Evolutionary conservation across 1,140 invertebrate genomes (phyloP), one percentile per base, ranked within the genome.

Genomic region (Cydia fagiglandana): DNA sequence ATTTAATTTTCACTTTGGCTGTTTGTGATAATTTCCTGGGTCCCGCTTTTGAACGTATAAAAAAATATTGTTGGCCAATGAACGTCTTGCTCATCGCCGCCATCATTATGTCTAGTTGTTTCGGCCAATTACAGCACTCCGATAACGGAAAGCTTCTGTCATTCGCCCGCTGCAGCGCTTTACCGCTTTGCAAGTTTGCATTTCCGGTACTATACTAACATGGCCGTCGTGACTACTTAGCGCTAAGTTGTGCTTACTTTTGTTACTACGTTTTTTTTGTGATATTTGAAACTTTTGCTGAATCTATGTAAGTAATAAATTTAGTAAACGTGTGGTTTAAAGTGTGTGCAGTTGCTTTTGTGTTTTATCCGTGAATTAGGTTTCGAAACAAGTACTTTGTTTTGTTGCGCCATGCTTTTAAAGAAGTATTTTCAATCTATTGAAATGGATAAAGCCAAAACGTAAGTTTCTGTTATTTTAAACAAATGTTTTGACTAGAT

Each of bases 391-490:
- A 17, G 34, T 38, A 45, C 2, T n/a, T 28, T 50, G 38, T 50
- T 47, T 47, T 73, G 13, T 41, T 20, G 10, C 28, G 34, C n/a
- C 61, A 84, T 84, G 77, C 45, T 87, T n/a, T 50, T 85, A 17
- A 86, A 84, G 13, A 84, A 87, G 45, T 87, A 81, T 74, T 83
- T 87, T 81, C 73, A 79, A 64, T 85, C 85, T 3, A 73, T 87
- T 75, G 66, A 70, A 70, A 20, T 79, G 13, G 61, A 80, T 74
- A 75, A 64, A 12, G 13, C 34, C 6, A 28, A 64, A n/a, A 75
- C 20, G 82, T 85, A 81, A 82, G 79, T 83, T 75, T 28, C 41
- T 30, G 41, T 2, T 56, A 53, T 70, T 70, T 17, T 17, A 38
- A 70, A 70, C 66, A 70, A 70, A 12, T 15, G 45, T 47, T 15